Evolutionary conservation across 2,888 invertebrate genomes (phyloP).

Genomic region (Tanaodytes sp.): DNA sequence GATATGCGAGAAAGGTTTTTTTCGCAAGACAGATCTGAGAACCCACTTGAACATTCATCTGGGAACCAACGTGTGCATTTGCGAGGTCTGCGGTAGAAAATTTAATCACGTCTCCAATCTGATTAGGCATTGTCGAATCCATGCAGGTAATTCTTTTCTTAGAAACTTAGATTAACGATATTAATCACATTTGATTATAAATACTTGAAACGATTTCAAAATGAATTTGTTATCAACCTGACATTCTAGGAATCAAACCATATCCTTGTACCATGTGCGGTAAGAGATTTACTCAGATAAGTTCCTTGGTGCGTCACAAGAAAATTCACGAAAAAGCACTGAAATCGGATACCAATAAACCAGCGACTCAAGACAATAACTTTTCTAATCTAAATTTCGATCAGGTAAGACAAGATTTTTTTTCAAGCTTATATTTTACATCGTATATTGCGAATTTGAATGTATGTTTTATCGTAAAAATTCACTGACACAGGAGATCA

Average conservation of each 20-base stretch:
- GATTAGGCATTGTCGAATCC: constrained; percentile 69
- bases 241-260: constrained; percentile 70
- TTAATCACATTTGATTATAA: too few relatives aligned
- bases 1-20: constrained; percentile 69
- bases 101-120: constrained; percentile 73
- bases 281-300: constrained; percentile 66
- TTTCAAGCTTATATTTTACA: too few relatives aligned
- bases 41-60: constrained; percentile 72
- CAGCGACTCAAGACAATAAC: constrained; percentile 27
- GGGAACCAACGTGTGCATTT: constrained; percentile 70
- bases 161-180: too few relatives aligned
- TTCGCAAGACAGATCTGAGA: constrained; percentile 68
- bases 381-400: too few relatives aligned
- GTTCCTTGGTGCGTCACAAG: constrained; percentile 65
- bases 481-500: too few relatives aligned
- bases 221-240: too few relatives aligned
- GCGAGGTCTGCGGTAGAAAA: constrained; percentile 70
- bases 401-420: too few relatives aligned
- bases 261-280: constrained; percentile 69
- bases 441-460: too few relatives aligned
- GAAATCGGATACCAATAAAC: constrained; percentile 16
- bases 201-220: too few relatives aligned
- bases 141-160: constrained; percentile 65
- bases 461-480: too few relatives aligned
- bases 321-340: constrained; percentile 60